Evolutionary conservation across 2,797 vertebrate genomes (phyloP).

Genomic region (Delichon dasypus): DNA sequence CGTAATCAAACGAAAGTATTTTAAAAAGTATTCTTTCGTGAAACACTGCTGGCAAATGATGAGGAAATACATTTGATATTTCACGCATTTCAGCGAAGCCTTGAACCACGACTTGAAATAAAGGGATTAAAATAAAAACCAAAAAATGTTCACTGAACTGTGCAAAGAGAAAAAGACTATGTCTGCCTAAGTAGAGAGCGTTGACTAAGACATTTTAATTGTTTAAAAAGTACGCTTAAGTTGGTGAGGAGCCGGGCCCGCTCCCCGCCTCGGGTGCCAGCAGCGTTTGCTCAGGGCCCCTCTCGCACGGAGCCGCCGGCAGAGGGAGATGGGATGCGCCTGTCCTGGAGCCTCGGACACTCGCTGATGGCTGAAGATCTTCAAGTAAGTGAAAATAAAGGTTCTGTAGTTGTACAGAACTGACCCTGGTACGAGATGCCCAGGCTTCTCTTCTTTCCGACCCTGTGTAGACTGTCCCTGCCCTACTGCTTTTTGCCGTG

Average conservation of each 20-base stretch:
- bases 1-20: neutral
- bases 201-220: neutral
- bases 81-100: neutral
- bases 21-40: neutral
- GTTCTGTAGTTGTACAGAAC: neutral
- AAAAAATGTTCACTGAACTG: neutral
- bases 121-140: neutral
- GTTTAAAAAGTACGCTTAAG: neutral
- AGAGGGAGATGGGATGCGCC: neutral
- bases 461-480: neutral
- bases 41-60: neutral
- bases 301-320: neutral
- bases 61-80: neutral
- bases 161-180: neutral
- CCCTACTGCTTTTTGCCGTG: neutral
- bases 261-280: neutral
- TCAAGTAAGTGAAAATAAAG: neutral
- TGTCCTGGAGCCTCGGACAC: neutral
- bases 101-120: neutral
- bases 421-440: neutral
- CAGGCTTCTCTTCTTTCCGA: neutral
- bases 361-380: neutral
- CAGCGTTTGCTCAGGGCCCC: neutral
- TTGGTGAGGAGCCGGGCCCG: neutral
- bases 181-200: neutral